Conservation (phyloP, 1,140 invertebrate genomes). For the Pachypsylla venusta region DNA sequence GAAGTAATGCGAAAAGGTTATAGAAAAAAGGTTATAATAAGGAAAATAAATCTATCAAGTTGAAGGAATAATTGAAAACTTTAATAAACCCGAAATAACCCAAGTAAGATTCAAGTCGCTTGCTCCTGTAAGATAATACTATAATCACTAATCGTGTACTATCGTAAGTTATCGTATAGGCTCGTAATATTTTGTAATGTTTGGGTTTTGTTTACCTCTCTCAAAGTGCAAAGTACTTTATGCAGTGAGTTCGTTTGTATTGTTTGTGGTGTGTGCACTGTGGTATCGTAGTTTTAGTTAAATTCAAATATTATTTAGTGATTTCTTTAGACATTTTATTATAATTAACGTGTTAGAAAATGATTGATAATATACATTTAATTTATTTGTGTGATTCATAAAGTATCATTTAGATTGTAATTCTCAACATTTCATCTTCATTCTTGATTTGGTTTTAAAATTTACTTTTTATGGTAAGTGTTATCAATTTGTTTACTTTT, state of each 20-base stretch:
- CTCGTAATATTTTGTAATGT: not conserved
- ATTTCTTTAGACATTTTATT: too few relatives aligned
- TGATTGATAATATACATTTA: too few relatives aligned
- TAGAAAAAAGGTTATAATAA: not conserved
- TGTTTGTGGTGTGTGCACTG: too few relatives aligned
- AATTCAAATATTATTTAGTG: too few relatives aligned
- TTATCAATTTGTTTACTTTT: too few relatives aligned
- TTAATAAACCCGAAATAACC: slow-evolving; percentile 5
- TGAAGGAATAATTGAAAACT: not conserved
- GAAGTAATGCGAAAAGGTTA: not conserved
- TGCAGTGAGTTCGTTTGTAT: not conserved
- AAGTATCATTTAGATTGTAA: too few relatives aligned
- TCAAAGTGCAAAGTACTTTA: not conserved
- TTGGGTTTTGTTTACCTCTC: not conserved
- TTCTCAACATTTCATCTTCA: too few relatives aligned
- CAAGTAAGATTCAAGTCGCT: not conserved
- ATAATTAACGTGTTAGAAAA: too few relatives aligned
- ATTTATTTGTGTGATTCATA: too few relatives aligned
- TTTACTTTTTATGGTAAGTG: too few relatives aligned
- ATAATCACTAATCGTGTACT: not conserved
- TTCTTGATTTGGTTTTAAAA: too few relatives aligned
- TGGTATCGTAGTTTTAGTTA: too few relatives aligned
- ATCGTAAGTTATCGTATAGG: not conserved
- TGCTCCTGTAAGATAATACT: not conserved
- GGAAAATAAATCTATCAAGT: not conserved